phyloP scores from a whole-genome alignment of 2,888 invertebrate species.

The Rhingia rostrata region DNA sequence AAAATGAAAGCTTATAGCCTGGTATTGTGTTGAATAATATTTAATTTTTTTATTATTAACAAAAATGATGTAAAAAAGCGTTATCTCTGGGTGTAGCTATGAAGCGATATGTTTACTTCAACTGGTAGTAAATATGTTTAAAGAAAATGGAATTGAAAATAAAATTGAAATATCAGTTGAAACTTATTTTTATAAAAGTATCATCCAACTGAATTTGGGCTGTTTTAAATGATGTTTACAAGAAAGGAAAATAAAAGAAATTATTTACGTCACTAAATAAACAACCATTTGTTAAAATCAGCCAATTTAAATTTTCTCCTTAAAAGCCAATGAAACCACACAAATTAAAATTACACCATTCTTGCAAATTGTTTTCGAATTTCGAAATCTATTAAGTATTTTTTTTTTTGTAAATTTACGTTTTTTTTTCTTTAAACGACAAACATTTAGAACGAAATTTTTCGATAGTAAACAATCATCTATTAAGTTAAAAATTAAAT shows the following conservation, averaged over 20 bases:
- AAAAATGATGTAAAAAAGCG: constrained; percentile 40
- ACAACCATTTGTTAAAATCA: constrained; percentile 48
- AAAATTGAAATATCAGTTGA: constrained; percentile 45
- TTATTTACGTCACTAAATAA: constrained; percentile 43
- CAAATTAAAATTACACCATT: constrained; percentile 60
- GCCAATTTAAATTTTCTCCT: constrained; percentile 49
- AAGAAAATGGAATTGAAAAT: constrained; percentile 17
- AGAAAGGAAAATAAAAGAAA: constrained; percentile 28
- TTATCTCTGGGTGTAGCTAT: constrained; percentile 47
- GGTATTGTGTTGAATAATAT: constrained; percentile 15
- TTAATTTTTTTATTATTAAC: neutral
- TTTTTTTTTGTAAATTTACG: constrained; percentile 7
- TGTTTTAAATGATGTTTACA: constrained; percentile 27
- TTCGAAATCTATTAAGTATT: constrained; percentile 31
- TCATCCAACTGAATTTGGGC: constrained; percentile 51
- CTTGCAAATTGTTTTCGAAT: constrained; percentile 52
- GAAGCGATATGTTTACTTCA: constrained; percentile 53
- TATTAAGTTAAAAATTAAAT: constrained; percentile 44
- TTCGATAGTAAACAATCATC: constrained; percentile 35
- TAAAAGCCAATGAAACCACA: constrained; percentile 66
- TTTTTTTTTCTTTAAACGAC: constrained; percentile 58
- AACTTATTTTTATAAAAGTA: constrained; percentile 43
- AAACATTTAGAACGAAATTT: constrained; percentile 65
- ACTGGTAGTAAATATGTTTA: constrained; percentile 35
- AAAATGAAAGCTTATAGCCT: constrained; percentile 52